These are phyloP conservation scores for Theodoxus fluviatilis DNA, from an alignment of 2,888 invertebrate genomes.

Conservation along the genomic window DNA sequence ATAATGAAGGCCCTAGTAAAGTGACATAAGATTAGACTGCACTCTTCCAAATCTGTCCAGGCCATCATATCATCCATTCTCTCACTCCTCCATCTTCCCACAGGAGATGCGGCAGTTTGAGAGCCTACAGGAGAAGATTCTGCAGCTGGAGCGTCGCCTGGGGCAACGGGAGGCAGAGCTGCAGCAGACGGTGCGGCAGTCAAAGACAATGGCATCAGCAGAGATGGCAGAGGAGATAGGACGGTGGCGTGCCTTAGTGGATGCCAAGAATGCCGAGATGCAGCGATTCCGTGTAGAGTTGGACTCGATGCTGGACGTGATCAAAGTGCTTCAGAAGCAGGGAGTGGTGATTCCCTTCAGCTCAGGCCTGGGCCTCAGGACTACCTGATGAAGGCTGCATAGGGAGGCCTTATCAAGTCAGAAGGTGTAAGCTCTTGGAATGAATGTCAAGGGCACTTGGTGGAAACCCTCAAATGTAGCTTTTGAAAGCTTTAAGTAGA, in stretches of 20 bases:
- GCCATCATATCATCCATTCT: not conserved
- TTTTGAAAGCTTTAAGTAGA: too few species aligned
- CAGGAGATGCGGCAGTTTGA: constrained; percentile 65
- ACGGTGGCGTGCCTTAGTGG: constrained; percentile 58
- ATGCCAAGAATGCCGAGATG: constrained; percentile 60
- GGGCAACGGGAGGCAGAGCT: constrained; percentile 56
- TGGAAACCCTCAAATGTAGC: too few species aligned
- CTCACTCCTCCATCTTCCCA: constrained; percentile 13
- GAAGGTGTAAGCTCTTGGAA: too few species aligned
- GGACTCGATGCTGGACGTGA: constrained; percentile 61
- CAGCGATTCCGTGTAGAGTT: constrained; percentile 61
- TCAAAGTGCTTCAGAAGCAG: constrained; percentile 60
- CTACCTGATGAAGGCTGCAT: too few species aligned
- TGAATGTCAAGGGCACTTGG: too few species aligned
- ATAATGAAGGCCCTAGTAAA: too few species aligned
- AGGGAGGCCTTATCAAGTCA: too few species aligned
- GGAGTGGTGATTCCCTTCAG: constrained; percentile 58
- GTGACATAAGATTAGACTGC: too few species aligned
- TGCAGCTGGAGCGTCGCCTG: constrained; percentile 56
- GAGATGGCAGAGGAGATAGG: constrained; percentile 53
- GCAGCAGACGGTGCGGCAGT: constrained; percentile 51
- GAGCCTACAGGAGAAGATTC: constrained; percentile 57
- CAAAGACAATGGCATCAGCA: constrained; percentile 42
- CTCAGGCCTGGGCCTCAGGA: too few species aligned
- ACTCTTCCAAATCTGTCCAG: not conserved